phyloP scores from a whole-genome alignment of 2,113 vertebrate genomes.

The Catharus fuscescens region DNA sequence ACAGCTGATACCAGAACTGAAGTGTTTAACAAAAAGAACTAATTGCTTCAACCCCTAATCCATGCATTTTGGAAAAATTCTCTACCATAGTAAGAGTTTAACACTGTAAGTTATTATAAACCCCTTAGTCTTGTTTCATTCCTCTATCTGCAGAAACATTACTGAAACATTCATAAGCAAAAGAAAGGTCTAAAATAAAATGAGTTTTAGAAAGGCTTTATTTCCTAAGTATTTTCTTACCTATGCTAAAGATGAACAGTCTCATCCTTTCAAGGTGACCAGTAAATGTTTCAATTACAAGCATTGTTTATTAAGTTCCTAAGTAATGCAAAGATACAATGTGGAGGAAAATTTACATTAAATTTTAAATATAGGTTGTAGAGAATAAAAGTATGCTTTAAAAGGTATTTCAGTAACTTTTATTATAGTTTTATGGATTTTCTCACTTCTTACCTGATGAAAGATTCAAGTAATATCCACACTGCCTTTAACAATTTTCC shows the following conservation, averaged over 20 bases:
- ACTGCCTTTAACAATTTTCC: conserved; percentile 6
- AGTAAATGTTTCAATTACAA: background rate
- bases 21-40: background rate
- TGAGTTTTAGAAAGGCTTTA: background rate
- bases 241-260: background rate
- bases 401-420: conserved; percentile 35
- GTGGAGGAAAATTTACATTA: background rate
- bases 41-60: background rate
- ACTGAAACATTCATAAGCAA: background rate
- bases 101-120: background rate
- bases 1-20: background rate
- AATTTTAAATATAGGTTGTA: background rate
- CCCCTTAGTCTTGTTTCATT: background rate
- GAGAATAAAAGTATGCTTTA: background rate
- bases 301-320: background rate
- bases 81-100: background rate
- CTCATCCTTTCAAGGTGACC: background rate
- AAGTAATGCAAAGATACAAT: background rate
- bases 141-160: background rate
- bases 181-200: background rate
- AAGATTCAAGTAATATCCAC: conserved; percentile 46
- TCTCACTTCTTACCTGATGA: conserved; percentile 67
- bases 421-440: background rate
- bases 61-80: background rate
- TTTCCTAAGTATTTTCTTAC: background rate